A percentile compares a stretch with the other conserved stretches of the same genome.
phyloP scores from a whole-genome alignment of 2,113 vertebrate species.

The Gobiocypris rarus region DNA sequence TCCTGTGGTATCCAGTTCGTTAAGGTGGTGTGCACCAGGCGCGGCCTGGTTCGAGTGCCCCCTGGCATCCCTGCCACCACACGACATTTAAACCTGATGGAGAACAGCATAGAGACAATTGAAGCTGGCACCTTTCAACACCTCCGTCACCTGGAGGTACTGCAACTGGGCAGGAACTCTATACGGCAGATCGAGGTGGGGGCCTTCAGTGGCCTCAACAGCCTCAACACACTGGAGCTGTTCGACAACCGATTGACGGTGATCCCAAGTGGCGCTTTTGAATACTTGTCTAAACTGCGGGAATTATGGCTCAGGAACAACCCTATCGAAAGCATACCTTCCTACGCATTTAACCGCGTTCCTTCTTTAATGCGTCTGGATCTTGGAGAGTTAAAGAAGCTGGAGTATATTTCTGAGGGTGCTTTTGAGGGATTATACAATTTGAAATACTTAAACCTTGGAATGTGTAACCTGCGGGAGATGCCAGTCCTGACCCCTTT shows the following conservation, averaged over 20 bases:
- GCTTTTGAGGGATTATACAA: constrained; percentile 96
- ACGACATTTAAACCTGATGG: constrained; percentile 97
- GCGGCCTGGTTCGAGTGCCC: constrained; percentile 89
- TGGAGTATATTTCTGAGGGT: constrained; percentile 97
- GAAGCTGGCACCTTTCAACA: constrained; percentile 96
- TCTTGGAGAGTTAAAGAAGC: constrained; percentile 92
- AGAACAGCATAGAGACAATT: constrained; percentile 97
- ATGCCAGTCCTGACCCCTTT: constrained; percentile 92
- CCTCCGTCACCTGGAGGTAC: constrained; percentile 94
- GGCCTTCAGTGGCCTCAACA: constrained; percentile 95
- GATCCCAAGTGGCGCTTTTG: constrained; percentile 97
- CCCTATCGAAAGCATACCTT: constrained; percentile 97
- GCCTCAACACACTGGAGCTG: constrained; percentile 96
- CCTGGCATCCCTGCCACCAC: constrained; percentile 93
- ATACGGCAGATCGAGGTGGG: constrained; percentile 98
- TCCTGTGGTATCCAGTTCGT: constrained; percentile 97
- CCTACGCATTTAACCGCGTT: constrained; percentile 96
- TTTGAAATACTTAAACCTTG: constrained; percentile 97
- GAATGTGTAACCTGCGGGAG: constrained; percentile 95
- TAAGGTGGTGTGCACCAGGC: constrained; percentile 96
- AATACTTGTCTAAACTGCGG: constrained; percentile 95
- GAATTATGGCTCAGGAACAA: constrained; percentile 98
- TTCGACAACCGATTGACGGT: constrained; percentile 98
- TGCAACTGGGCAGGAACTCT: constrained; percentile 94
- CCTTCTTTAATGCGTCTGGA: constrained; percentile 96